These are phyloP conservation scores for Dolomedes plantarius DNA, from an alignment of 2,888 invertebrate species.

Conservation along the genomic window DNA sequence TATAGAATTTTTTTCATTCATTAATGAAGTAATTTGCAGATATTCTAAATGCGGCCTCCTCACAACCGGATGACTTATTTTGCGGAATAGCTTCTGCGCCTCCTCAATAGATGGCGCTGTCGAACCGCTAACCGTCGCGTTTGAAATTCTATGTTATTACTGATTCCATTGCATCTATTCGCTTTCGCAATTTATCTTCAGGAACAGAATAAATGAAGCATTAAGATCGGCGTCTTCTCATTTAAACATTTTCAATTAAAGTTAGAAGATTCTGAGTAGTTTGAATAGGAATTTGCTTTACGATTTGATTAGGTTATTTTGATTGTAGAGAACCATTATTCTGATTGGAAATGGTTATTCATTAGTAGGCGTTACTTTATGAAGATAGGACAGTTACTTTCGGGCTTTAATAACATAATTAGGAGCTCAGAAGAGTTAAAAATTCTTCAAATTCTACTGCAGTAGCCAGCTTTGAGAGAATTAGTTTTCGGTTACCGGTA, in stretches of 20 bases:
- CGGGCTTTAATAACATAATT: not conserved
- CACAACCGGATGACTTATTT: no score
- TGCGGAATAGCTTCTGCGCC: no score
- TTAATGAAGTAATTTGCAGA: no score
- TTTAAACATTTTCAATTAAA: slow-evolving; percentile 18
- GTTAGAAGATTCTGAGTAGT: slow-evolving; percentile 5
- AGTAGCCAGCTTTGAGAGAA: not conserved
- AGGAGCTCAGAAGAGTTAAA: not conserved
- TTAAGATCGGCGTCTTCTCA: slow-evolving; percentile 16
- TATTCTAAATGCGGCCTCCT: no score
- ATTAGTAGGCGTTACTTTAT: not conserved
- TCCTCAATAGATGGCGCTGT: not conserved
- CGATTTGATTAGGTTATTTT: slow-evolving; percentile 16
- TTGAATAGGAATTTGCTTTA: slow-evolving; percentile 9
- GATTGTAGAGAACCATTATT: slow-evolving; percentile 6
- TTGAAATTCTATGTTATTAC: not conserved
- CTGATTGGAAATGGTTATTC: slow-evolving; percentile 9
- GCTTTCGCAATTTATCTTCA: slow-evolving; percentile 9
- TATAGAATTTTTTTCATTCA: no score
- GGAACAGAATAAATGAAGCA: slow-evolving; percentile 11
- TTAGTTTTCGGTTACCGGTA: not conserved
- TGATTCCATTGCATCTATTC: slow-evolving; percentile 3
- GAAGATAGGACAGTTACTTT: not conserved
- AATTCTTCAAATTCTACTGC: not conserved
- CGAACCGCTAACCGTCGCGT: not conserved